Evolutionary conservation across 2,113 vertebrate species (phyloP).

Genomic region (Rynchops niger): DNA sequence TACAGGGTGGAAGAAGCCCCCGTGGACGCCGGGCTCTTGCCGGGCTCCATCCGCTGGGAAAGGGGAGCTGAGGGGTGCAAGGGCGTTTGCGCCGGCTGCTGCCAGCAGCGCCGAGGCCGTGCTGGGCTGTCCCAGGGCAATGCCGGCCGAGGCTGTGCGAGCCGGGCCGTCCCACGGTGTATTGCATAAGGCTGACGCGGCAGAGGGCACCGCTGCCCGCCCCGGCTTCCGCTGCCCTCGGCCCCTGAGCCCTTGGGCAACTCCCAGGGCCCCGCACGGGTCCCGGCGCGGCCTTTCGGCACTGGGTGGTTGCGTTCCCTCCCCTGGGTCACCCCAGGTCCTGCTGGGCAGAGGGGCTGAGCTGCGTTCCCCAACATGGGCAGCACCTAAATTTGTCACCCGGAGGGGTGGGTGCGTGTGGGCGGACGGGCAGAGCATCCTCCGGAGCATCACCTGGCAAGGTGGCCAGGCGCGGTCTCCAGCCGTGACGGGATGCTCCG

Average conservation of each 20-base stretch:
- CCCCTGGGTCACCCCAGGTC: neutral
- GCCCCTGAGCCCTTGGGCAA: neutral
- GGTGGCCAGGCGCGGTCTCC: rapidly evolving
- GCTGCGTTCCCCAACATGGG: rapidly evolving
- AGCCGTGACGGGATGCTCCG: rapidly evolving
- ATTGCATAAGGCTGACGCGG: neutral
- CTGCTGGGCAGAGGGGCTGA: neutral
- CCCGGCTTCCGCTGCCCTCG: neutral
- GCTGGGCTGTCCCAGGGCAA: neutral
- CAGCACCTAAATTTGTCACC: neutral
- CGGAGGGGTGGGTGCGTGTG: neutral
- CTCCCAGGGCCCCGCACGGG: rapidly evolving
- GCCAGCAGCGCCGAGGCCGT: rapidly evolving
- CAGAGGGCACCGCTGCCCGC: neutral
- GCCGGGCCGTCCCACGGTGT: neutral
- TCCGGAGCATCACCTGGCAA: rapidly evolving
- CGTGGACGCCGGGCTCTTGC: rapidly evolving
- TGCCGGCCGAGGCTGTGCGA: rapidly evolving
- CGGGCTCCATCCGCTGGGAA: rapidly evolving
- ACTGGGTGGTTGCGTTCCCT: rapidly evolving
- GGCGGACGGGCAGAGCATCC: neutral
- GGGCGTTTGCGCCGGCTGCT: neutral
- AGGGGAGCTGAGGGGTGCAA: neutral
- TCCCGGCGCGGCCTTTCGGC: rapidly evolving
- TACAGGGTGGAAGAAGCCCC: neutral